Conservation (phyloP, 2,888 invertebrate species). For the Lampropteryx suffumata region DNA sequence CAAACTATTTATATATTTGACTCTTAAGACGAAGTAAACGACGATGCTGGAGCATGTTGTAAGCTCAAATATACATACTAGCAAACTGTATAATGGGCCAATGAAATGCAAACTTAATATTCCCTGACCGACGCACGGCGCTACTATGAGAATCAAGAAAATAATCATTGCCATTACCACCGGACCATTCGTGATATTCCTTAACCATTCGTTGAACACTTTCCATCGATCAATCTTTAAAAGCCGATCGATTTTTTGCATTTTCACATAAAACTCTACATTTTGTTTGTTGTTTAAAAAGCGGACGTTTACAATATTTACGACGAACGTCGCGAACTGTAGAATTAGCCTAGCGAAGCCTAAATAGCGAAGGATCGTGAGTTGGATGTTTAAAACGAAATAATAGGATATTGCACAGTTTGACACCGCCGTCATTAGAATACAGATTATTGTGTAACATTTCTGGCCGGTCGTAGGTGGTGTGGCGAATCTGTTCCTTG, state of each 20-base stretch:
- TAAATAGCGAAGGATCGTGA: constrained; percentile 30
- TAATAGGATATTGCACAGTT: constrained; percentile 23
- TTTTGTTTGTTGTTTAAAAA: constrained; percentile 52
- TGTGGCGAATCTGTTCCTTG: constrained; percentile 51
- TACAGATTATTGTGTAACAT: constrained; percentile 42
- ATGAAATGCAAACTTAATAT: constrained; percentile 27
- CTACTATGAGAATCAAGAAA: constrained; percentile 24
- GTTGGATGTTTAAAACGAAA: constrained; percentile 25
- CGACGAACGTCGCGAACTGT: constrained; percentile 37
- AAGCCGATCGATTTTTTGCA: constrained; percentile 57
- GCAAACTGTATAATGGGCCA: constrained; percentile 38
- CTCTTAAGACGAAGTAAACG: constrained; percentile 49
- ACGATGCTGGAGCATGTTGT: constrained; percentile 47
- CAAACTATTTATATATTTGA: constrained; percentile 55
- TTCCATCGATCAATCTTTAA: constrained; percentile 51
- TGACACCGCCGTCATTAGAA: constrained; percentile 29
- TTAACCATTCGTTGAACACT: constrained; percentile 38
- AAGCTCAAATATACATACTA: constrained; percentile 48
- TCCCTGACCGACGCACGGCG: constrained; percentile 14
- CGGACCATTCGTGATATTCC: constrained; percentile 34
- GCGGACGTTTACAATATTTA: constrained; percentile 48
- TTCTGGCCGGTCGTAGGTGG: constrained; percentile 52
- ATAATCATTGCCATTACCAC: constrained; percentile 29
- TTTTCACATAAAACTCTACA: constrained; percentile 48
- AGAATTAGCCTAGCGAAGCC: constrained; percentile 28